phyloP scores from a whole-genome alignment of 2,113 vertebrate species.

The Mus pahari region DNA sequence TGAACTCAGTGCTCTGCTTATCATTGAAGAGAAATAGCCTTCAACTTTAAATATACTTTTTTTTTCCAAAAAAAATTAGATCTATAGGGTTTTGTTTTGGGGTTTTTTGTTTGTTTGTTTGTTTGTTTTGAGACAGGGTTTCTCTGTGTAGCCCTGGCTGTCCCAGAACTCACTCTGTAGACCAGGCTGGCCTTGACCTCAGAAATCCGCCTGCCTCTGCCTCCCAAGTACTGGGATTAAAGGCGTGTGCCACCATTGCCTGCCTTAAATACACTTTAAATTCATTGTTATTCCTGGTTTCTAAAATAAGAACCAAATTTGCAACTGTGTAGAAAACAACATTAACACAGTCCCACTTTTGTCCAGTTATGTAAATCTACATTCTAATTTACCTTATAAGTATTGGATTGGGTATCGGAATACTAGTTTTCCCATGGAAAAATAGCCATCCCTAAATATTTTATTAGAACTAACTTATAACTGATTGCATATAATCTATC shows the following conservation, averaged over 20 bases:
- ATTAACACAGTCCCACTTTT: background rate
- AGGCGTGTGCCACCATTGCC: too few species aligned
- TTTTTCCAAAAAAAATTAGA: too few species aligned
- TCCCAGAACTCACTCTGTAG: too few species aligned
- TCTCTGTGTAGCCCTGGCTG: too few species aligned
- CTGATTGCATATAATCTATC: background rate
- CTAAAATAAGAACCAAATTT: constrained; percentile 20
- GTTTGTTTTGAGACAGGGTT: too few species aligned
- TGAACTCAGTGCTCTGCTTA: background rate
- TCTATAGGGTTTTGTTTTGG: too few species aligned
- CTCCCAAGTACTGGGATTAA: too few species aligned
- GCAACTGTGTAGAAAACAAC: background rate
- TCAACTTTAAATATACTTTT: background rate
- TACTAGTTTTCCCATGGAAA: background rate
- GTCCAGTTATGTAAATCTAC: background rate
- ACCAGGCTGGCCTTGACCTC: too few species aligned
- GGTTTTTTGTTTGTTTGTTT: too few species aligned
- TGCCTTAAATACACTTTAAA: background rate
- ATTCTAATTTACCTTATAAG: background rate
- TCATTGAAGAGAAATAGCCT: background rate
- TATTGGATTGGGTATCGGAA: background rate
- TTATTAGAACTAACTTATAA: background rate
- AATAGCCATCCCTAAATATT: background rate
- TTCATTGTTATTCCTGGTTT: background rate
- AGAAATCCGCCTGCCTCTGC: too few species aligned